Base-by-base conservation (phyloP, 2,888 invertebrate species). In the Liposcelis brunnea region DNA sequence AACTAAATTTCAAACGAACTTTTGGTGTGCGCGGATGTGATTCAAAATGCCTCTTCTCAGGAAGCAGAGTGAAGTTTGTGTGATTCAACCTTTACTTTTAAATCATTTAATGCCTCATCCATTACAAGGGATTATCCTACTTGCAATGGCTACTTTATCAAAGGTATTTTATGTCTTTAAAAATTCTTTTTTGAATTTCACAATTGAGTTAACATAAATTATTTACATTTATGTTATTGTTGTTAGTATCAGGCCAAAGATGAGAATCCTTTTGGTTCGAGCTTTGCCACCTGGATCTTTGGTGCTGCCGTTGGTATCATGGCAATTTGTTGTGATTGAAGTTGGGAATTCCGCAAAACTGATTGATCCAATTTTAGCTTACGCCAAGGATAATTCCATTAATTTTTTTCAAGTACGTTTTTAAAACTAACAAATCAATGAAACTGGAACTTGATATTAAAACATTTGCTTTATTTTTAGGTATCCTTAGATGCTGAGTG, bases 11-110 rank as follows among this genome's bases (percentile, higher is more conserved):
- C 58, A 86, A 84, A 35, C 70, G 91, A 47, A 77, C 85, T 10
- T 71, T 94, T 53, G 93, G 91, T 11, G 82, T 90, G 32, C 71
- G 93, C 36, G 81, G 84, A 1, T 87, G 86, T 61, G 82, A 87
- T 49, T 84, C 90, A 1, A 82, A 87, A 44, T 95, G 97, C 61
- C 68, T 98, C 12, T 98, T 98, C 64, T 94, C 95, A 31, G 97
- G 97, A 31, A 91, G 93, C 45, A 93, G 46, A 98, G 98, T 0
- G 98, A 98, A 70, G 90, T 89, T 38, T 80, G 80, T 56, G 70
- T 73, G 10, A 67, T 83, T 49, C 80, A 80, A 56, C 81, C 82
- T 1, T 62, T 84, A 42, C 67, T 72, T 43, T 63, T 75, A 51
- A 67, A 70, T 50, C 65, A 69, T 49, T 61, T 72, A 45, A 67